Base-by-base conservation (phyloP, 2,797 vertebrate species). In the Gallinago stenura region DNA sequence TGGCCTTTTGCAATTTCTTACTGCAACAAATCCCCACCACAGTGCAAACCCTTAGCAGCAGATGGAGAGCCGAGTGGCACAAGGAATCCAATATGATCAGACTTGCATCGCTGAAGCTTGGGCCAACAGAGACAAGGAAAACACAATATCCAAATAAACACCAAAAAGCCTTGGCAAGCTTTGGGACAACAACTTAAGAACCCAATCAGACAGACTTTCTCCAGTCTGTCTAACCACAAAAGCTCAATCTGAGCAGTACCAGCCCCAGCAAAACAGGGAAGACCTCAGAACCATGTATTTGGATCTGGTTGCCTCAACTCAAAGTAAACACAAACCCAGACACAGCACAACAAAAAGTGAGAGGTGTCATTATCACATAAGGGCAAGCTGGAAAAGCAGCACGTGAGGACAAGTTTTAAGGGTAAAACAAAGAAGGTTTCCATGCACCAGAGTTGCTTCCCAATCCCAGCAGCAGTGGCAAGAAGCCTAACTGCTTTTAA, bases 401-500 rank as follows among this genome's bases (percentile, higher is more conserved):
- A 39, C 30, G 10, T 8, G 18, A 80, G 21, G 33, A 73, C 26
- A 45, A 76, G 15, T 18, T 43, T 1, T 64, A 12, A 12, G 15
- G 20, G 22, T 5, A 2, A 46, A 89, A 58, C 2, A 37, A 81
- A 35, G 22, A 28, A 39, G 7, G 33, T 50, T 91, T 48, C 39
- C 6, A 6, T 15, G 46, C 14, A 53, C 7, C 24, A 54, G 28
- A 71, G 68, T 53, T 80, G 64, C 75, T 93, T 60, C 79, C 39
- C n/a, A 64, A 28, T 9, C 35, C 53, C 17, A 61, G 75, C 75
- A 89, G 58, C 35, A 90, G 31, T 15, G 12, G 30, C 37, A 56
- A 85, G 82, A 87, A 91, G 60, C 39, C 45, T 6, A 39, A 53
- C 31, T 64, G 24, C 48, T 72, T 90, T 58, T 62, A 87, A 84